A percentile compares a stretch with the other conserved stretches of the same genome.
These are phyloP conservation scores for Reinhardtius hippoglossoides DNA, from an alignment of 2,113 vertebrate genomes.

Conservation along the genomic window DNA sequence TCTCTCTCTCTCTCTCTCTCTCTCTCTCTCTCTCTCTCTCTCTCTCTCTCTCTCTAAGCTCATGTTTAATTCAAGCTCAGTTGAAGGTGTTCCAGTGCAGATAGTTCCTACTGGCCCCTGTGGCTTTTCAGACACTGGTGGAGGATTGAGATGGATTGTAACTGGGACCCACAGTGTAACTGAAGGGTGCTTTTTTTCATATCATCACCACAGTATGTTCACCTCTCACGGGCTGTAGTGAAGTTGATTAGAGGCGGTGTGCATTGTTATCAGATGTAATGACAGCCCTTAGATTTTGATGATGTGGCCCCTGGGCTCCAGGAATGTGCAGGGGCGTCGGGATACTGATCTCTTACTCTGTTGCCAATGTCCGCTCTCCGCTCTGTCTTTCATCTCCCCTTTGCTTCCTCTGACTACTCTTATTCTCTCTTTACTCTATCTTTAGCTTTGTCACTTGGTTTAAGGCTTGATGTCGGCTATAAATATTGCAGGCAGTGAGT, in stretches of 20 bases:
- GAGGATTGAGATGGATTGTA: constrained; percentile 37
- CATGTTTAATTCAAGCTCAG: constrained; percentile 53
- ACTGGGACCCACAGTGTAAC: neutral
- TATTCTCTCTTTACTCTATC: neutral
- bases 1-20: no score
- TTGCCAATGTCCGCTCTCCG: neutral
- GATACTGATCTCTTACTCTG: neutral
- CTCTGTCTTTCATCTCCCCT: neutral
- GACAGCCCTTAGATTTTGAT: constrained; percentile 29
- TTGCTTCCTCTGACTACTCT: neutral
- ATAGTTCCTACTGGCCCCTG: constrained; percentile 1
- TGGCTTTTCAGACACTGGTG: constrained; percentile 15
- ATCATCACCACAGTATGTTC: neutral
- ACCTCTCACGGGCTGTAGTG: neutral
- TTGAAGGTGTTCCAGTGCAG: constrained; percentile 13
- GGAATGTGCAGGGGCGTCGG: neutral
- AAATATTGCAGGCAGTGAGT: neutral
- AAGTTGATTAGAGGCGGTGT: constrained; percentile 26
- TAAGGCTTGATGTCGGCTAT: neutral
- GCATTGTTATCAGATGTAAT: constrained; percentile 15
- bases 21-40: no score
- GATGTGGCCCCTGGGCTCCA: constrained; percentile 5
- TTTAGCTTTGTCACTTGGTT: neutral
- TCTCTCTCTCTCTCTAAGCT: neutral
- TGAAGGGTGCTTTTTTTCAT: constrained; percentile 11